Conservation (phyloP, 1,140 invertebrate species). For the Brachionus asplanchnoidis region DNA sequence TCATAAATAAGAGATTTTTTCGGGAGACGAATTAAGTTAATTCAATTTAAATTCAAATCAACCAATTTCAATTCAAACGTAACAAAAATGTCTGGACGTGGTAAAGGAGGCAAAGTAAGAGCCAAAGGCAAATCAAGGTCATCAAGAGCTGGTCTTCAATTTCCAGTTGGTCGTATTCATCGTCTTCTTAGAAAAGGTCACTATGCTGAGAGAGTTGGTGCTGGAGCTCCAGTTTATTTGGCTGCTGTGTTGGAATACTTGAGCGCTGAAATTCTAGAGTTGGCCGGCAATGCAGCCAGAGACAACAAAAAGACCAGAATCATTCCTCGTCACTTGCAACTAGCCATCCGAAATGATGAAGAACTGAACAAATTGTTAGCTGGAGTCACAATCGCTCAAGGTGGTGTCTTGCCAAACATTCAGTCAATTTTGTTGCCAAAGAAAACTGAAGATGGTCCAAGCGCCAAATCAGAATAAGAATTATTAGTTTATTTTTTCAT, state of each 20-base stretch:
- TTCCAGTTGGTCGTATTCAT: constrained; percentile 65
- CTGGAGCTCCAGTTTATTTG: constrained; percentile 55
- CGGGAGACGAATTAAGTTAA: too few species aligned
- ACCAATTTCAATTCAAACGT: neutral
- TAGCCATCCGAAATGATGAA: neutral
- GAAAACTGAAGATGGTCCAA: constrained; percentile 45
- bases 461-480: neutral
- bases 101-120: constrained; percentile 62
- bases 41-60: too few species aligned
- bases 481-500: neutral
- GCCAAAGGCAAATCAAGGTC: constrained; percentile 62
- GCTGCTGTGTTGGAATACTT: constrained; percentile 55
- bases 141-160: constrained; percentile 65
- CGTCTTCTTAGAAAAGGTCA: constrained; percentile 60
- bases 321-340: neutral
- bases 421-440: constrained; percentile 54
- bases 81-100: constrained; percentile 56
- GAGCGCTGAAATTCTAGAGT: constrained; percentile 59
- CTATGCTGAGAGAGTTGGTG: constrained; percentile 65
- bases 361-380: neutral
- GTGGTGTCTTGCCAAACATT: constrained; percentile 57
- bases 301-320: neutral
- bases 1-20: neutral
- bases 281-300: constrained; percentile 55
- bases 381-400: neutral